Conservation (phyloP, 2,797 vertebrate genomes). For the Amblyraja radiata region DNA sequence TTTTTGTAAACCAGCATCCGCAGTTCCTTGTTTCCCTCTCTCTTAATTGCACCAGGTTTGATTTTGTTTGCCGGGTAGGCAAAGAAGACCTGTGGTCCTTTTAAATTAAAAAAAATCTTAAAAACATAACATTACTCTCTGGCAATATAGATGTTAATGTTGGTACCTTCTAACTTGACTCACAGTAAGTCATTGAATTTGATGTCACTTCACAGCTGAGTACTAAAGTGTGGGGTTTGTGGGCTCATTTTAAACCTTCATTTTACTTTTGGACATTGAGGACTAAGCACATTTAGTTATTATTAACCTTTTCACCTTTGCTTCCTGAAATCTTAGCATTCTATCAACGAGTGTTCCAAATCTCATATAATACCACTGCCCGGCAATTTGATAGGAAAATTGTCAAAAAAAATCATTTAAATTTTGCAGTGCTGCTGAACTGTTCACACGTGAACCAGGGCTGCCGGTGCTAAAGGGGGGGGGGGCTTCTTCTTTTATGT, state of each 20-base stretch:
- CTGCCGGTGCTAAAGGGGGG: conserved; percentile 19
- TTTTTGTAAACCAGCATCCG: no score
- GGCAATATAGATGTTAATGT: conserved; percentile 37
- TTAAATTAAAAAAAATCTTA: neutral
- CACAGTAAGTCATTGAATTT: conserved; percentile 34
- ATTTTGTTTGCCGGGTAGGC: conserved; percentile 12
- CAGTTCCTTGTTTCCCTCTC: no score
- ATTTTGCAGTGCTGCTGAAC: neutral
- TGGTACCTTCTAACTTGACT: conserved; percentile 33
- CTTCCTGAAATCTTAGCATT: conserved; percentile 29
- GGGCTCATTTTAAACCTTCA: conserved; percentile 36
- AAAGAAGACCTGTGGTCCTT: neutral
- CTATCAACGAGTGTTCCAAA: conserved; percentile 8
- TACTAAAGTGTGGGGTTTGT: conserved; percentile 28
- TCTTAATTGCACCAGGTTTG: neutral
- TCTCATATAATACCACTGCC: conserved; percentile 23
- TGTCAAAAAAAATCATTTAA: conserved; percentile 22
- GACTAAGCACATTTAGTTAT: conserved; percentile 38
- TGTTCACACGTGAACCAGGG: conserved; percentile 17
- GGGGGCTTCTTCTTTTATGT: conserved; percentile 10
- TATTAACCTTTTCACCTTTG: conserved; percentile 38
- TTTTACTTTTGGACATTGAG: conserved; percentile 27
- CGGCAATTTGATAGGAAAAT: conserved; percentile 27
- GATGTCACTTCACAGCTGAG: conserved; percentile 35
- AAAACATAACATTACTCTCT: conserved; percentile 32